These are phyloP conservation scores for Troides aeacus DNA, from an alignment of 2,888 invertebrate genomes.

Conservation along the genomic window DNA sequence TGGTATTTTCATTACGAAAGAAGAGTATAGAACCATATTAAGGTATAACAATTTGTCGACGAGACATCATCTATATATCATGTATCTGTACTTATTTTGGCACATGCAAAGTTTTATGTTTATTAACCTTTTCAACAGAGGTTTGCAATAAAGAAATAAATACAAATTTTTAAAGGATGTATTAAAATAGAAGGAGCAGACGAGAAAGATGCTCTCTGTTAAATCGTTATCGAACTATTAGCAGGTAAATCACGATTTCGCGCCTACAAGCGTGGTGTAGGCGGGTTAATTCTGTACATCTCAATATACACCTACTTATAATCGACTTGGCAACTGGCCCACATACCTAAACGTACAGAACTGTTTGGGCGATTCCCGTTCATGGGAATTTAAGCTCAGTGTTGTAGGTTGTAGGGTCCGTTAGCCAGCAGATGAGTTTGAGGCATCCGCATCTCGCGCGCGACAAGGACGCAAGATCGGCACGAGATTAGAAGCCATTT, in stretches of 20 bases:
- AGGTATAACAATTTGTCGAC: too few species aligned
- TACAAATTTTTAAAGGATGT: conserved; percentile 2
- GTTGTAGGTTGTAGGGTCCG: conserved; percentile 6
- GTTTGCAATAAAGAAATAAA: conserved; percentile 6
- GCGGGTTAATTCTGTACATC: conserved; percentile 29
- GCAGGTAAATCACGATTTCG: conserved; percentile 27
- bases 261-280: conserved; percentile 18
- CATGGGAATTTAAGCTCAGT: conserved; percentile 23
- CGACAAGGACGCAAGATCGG: conserved; percentile 69
- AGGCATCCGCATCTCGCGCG: conserved; percentile 40
- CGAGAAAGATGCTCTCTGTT: conserved; percentile 1
- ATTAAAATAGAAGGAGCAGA: background rate
- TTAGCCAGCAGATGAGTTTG: conserved; percentile 31
- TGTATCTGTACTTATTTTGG: too few species aligned
- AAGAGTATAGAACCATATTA: too few species aligned
- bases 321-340: conserved; percentile 29
- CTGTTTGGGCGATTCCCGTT: conserved; percentile 3
- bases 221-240: conserved; percentile 15
- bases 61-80: too few species aligned
- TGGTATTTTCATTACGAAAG: background rate
- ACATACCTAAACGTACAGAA: conserved; percentile 29
- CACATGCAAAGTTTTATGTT: too few species aligned
- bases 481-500: conserved; percentile 67
- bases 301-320: conserved; percentile 28
- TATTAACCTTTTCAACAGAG: background rate